Percentiles rank a stretch among this genome's conserved stretches.
phyloP scores from a whole-genome alignment of 2,888 invertebrate species.

The Xestia xanthographa region DNA sequence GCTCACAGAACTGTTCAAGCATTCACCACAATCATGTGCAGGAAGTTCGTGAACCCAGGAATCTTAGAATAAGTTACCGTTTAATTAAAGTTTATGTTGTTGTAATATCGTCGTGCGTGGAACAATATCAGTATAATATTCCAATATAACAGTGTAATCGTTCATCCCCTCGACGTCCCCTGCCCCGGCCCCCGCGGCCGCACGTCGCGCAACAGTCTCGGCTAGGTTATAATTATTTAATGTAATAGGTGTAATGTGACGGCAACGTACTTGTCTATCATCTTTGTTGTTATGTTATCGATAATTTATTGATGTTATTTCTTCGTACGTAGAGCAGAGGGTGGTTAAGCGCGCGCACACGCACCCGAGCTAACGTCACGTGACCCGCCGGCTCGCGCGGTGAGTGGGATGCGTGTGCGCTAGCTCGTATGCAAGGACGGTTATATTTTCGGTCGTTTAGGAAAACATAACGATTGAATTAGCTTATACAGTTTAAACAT shows the following conservation, averaged over 20 bases:
- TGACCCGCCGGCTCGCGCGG: conserved; percentile 52
- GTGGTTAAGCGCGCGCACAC: conserved; percentile 67
- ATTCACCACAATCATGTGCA: conserved; percentile 62
- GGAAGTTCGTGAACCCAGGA: conserved; percentile 50
- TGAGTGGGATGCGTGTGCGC: conserved; percentile 52
- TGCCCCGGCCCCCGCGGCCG: conserved; percentile 60
- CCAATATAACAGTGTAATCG: conserved; percentile 59
- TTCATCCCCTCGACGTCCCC: conserved; percentile 61
- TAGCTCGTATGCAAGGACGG: conserved; percentile 65
- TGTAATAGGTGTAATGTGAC: conserved; percentile 65
- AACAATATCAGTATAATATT: conserved; percentile 65
- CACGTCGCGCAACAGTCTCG: conserved; percentile 82
- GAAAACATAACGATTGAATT: conserved; percentile 68
- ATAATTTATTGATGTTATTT: conserved; percentile 69
- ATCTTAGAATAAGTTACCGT: conserved; percentile 77
- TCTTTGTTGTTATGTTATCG: conserved; percentile 58
- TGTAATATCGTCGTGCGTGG: conserved; percentile 74
- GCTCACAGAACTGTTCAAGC: conserved; percentile 43
- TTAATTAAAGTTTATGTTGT: conserved; percentile 74
- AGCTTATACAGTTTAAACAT: conserved; percentile 84
- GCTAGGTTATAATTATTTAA: conserved; percentile 68
- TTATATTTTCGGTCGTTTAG: conserved; percentile 65
- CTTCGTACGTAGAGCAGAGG: conserved; percentile 68
- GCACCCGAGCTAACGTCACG: conserved; percentile 3
- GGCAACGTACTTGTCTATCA: conserved; percentile 50